Evolutionary conservation across 2,888 invertebrate species (phyloP), one percentile per base, ranked within the genome.

Genomic region (Aporophyla lueneburgensis): DNA sequence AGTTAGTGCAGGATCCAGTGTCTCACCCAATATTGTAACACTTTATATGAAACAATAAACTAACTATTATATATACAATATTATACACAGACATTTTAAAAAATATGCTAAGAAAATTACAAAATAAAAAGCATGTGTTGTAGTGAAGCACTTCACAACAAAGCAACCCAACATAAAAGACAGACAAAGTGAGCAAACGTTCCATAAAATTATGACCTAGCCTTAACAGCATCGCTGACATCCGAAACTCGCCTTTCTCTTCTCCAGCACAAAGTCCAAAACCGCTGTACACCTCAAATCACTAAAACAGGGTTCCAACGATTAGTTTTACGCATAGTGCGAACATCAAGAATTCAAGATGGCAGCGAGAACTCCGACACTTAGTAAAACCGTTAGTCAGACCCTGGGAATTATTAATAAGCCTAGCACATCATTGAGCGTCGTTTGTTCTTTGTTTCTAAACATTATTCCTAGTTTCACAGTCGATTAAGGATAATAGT

Each of bases 371-470:
- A 76, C 66, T 66, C 58, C 24, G 51, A 69, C 75, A 78, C 84
- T 84, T 81, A 78, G 70, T 62, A 58, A 70, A 70, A 78, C 69
- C 72, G 74, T 84, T 81, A 81, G 66, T 59, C 67, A 58, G 78
- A 74, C 83, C 65, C 71, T 61, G 58, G 33, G 65, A 84, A 84
- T 76, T 85, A 85, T 74, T 85, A 74, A 81, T 84, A 85, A 76
- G 68, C n/a, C 54, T 73, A 70, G 51, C 61, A 69, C 78, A 81
- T 74, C 73, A 80, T 74, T 74, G 43, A 33, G n/a, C 69, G 27
- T 62, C 69, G 46, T 84, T 81, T 76, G 56, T 71, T 73, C 63
- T 59, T 71, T 56, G 65, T 61, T 74, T 51, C 21, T 59, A 10
- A 66, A 59, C 59, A 72, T 77, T 71, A 66, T 71, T 62, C 12